A percentile compares a stretch with the other conserved stretches of the same genome.
Evolutionary conservation across 2,113 vertebrate genomes (phyloP).

Genomic region (Odobenus rosmarus): DNA sequence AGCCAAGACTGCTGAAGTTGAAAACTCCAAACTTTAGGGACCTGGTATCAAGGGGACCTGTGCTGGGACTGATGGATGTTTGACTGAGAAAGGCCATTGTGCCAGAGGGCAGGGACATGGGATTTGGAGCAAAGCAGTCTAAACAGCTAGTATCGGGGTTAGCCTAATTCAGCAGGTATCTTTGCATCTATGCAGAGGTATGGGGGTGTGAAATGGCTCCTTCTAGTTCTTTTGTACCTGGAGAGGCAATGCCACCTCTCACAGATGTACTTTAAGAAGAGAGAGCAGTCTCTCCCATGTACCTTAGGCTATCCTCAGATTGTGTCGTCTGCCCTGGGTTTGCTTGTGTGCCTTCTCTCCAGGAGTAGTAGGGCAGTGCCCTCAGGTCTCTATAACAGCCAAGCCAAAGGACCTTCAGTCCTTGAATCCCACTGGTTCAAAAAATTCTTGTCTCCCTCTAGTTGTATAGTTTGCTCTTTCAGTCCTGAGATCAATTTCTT

Average conservation of each 20-base stretch:
- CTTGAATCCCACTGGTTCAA: background rate
- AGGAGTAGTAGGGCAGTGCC: background rate
- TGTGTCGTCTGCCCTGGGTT: background rate
- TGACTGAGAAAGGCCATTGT: background rate
- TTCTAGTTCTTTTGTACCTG: background rate
- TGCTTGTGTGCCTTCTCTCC: background rate
- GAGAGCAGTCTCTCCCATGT: background rate
- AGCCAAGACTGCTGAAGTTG: background rate
- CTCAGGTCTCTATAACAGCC: background rate
- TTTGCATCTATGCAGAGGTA: background rate
- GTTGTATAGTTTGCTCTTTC: background rate
- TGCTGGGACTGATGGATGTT: background rate
- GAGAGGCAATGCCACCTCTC: background rate
- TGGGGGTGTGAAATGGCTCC: background rate
- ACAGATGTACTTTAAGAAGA: background rate
- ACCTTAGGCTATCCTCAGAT: background rate
- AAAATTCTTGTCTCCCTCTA: background rate
- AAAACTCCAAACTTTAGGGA: background rate
- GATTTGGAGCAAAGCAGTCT: background rate
- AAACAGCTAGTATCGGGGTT: background rate
- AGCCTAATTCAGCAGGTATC: background rate
- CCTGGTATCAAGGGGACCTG: background rate
- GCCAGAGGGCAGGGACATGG: background rate
- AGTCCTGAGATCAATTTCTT: background rate
- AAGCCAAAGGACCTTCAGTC: background rate